phyloP scores from a whole-genome alignment of 2,888 invertebrate genomes.

The Unio pictorum region DNA sequence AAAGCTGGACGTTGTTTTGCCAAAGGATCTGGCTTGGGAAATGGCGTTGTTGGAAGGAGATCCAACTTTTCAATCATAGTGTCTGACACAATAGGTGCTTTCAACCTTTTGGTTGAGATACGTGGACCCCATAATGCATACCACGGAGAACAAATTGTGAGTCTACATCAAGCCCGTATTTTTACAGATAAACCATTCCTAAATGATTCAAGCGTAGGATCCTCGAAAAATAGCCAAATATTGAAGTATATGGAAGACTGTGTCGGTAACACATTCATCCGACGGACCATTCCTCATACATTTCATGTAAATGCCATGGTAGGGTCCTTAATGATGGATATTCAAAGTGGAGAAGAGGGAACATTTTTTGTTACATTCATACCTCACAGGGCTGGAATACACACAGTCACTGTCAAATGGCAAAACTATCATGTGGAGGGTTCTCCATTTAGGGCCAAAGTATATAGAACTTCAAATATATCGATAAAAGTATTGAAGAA shows the following conservation, averaged over 20 bases:
- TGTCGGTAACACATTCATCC: slow-evolving; percentile 47
- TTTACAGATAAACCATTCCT: not conserved
- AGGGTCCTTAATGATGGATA: slow-evolving; percentile 54
- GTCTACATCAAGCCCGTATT: slow-evolving; percentile 32
- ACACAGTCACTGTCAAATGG: slow-evolving; percentile 55
- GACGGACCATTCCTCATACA: slow-evolving; percentile 45
- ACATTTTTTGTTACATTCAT: slow-evolving; percentile 59
- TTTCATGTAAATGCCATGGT: slow-evolving; percentile 26
- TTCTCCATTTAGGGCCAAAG: slow-evolving; percentile 59
- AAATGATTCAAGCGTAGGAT: not conserved
- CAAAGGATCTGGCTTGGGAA: slow-evolving; percentile 64
- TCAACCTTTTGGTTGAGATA: slow-evolving; percentile 53
- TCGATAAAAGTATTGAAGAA: slow-evolving; percentile 22
- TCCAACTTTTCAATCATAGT: slow-evolving; percentile 64
- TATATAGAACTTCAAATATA: slow-evolving; percentile 32
- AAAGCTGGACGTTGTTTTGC: slow-evolving; percentile 50
- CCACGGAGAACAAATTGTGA: slow-evolving; percentile 53
- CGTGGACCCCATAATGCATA: slow-evolving; percentile 60
- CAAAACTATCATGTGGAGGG: slow-evolving; percentile 54
- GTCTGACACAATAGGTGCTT: slow-evolving; percentile 37
- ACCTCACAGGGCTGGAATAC: slow-evolving; percentile 56
- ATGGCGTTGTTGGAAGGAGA: slow-evolving; percentile 66
- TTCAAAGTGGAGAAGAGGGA: slow-evolving; percentile 56
- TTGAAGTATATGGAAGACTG: slow-evolving; percentile 46
- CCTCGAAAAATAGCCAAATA: not conserved